phyloP scores from a whole-genome alignment of 1,140 invertebrate species.

The Caerostris extrusa region DNA sequence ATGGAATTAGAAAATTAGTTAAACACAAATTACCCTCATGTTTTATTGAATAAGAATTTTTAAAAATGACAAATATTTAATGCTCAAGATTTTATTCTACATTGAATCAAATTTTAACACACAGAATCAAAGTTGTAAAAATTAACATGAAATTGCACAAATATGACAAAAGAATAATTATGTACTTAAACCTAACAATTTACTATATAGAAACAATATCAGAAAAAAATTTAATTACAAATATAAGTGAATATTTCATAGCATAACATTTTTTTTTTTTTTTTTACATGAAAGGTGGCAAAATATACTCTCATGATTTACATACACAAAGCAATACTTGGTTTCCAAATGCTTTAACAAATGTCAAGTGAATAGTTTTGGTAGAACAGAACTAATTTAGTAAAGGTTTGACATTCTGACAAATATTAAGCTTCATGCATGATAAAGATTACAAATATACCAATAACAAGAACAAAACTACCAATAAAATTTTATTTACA shows the following conservation, averaged over 20 bases:
- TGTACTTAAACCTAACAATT: constrained; percentile 68
- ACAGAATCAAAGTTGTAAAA: constrained; percentile 67
- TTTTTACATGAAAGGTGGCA: constrained; percentile 64
- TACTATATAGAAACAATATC: constrained; percentile 59
- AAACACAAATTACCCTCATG: too few species aligned
- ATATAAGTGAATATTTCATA: constrained; percentile 4
- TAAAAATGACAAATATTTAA: background rate
- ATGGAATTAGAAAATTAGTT: too few species aligned
- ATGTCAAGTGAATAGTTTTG: constrained; percentile 10
- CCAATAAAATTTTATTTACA: constrained; percentile 77
- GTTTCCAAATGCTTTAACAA: constrained; percentile 17
- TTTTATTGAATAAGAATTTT: too few species aligned
- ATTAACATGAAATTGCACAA: constrained; percentile 77
- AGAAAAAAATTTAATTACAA: constrained; percentile 31
- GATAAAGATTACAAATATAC: constrained; percentile 65
- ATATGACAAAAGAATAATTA: constrained; percentile 45
- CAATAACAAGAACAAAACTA: constrained; percentile 69
- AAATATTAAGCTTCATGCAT: constrained; percentile 48
- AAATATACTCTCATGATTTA: constrained; percentile 68
- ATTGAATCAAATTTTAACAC: constrained; percentile 70
- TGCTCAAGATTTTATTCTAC: constrained; percentile 68
- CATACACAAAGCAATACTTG: background rate
- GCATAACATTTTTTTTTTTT: constrained; percentile 57
- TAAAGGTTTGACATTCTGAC: constrained; percentile 29
- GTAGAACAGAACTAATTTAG: constrained; percentile 18